phyloP scores from a whole-genome alignment of 2,113 vertebrate genomes.

The Chionomys nivalis region DNA sequence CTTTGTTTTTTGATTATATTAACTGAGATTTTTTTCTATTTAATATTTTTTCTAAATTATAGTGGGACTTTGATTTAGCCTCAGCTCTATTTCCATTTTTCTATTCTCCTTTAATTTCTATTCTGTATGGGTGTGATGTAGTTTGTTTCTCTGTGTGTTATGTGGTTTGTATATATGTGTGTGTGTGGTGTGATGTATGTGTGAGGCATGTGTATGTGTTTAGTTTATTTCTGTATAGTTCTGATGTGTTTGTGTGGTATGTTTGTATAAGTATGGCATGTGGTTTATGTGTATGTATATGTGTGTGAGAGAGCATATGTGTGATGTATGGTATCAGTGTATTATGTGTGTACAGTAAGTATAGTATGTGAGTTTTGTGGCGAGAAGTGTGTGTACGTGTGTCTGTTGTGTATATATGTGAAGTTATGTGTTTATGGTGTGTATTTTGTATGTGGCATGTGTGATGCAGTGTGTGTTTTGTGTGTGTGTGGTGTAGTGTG shows the following conservation, averaged over 20 bases:
- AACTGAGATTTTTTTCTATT: background rate
- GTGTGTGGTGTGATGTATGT: background rate
- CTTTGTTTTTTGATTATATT: background rate
- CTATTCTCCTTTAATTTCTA: background rate
- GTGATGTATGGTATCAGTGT: background rate
- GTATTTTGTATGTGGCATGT: background rate
- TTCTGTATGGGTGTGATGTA: background rate
- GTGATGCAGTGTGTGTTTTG: background rate
- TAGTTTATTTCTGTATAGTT: background rate
- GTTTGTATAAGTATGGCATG: background rate
- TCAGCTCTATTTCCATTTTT: background rate
- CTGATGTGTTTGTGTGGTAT: background rate
- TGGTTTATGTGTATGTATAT: background rate
- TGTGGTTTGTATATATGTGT: background rate
- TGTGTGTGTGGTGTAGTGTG: background rate
- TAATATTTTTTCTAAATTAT: background rate
- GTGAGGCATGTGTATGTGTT: background rate
- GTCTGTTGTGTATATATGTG: background rate
- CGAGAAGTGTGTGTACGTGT: background rate
- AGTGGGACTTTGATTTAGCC: background rate
- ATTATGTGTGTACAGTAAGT: background rate
- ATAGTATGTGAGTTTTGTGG: background rate
- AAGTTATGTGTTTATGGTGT: background rate
- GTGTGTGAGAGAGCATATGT: background rate
- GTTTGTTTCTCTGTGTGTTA: background rate